These are phyloP conservation scores for Charadrius vociferus DNA, from an alignment of 2,113 vertebrate species.

Conservation along the genomic window DNA sequence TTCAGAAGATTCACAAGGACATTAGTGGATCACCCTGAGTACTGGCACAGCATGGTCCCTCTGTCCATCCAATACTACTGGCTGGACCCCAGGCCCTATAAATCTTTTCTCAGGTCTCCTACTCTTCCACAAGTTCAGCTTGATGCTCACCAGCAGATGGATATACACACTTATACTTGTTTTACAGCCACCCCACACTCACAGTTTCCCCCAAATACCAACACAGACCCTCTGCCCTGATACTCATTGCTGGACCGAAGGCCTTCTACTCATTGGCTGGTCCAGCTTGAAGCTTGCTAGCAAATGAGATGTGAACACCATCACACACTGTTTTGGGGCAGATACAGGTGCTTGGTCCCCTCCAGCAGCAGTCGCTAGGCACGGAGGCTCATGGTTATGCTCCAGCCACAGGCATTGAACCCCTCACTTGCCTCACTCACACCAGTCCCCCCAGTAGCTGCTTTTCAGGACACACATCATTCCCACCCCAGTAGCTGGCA, in stretches of 20 bases:
- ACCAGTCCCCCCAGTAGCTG: fast-evolving
- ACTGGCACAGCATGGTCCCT: neutral
- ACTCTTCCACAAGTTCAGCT: neutral
- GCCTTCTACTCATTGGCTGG: neutral
- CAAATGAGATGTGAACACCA: neutral
- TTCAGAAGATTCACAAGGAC: neutral
- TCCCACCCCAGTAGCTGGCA: neutral
- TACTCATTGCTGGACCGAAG: neutral
- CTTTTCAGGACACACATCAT: neutral
- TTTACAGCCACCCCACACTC: neutral
- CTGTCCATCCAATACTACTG: neutral
- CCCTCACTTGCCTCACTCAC: neutral
- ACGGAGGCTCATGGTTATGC: neutral
- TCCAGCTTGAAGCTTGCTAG: neutral
- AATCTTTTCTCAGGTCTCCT: neutral
- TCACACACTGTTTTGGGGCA: neutral
- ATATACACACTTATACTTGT: fast-evolving
- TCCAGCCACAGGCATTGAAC: neutral
- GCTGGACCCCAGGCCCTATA: neutral
- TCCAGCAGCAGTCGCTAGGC: neutral
- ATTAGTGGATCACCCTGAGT: neutral
- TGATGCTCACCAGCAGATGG: neutral
- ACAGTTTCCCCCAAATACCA: fast-evolving
- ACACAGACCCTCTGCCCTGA: neutral
- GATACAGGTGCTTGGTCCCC: neutral